A percentile compares a stretch with the other conserved stretches of the same genome.
phyloP scores from a whole-genome alignment of 2,888 invertebrate species.

The Drymonia ruficornis region DNA sequence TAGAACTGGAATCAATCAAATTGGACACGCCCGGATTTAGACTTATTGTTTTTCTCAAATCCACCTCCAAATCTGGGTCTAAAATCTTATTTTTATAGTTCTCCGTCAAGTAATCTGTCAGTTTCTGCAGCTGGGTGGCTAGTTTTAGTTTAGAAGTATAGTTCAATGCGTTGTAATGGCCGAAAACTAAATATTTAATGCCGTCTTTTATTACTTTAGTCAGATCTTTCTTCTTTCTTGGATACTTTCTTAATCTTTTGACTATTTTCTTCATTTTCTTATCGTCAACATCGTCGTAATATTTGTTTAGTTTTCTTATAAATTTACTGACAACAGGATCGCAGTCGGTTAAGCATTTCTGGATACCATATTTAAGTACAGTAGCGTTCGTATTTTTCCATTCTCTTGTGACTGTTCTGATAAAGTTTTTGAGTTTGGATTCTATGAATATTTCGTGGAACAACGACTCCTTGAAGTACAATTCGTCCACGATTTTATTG shows the following conservation, averaged over 20 bases:
- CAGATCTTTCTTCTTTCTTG: constrained; percentile 3
- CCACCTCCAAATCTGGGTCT: background rate
- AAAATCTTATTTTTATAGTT: background rate
- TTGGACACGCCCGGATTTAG: background rate
- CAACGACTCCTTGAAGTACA: background rate
- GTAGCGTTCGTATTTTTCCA: constrained; percentile 1
- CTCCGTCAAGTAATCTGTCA: background rate
- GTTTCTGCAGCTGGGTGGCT: background rate
- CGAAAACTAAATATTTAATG: background rate
- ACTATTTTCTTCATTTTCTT: constrained; percentile 13
- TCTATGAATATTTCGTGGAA: background rate
- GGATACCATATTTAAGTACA: background rate
- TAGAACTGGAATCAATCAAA: background rate
- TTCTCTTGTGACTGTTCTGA: background rate
- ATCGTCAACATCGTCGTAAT: constrained; percentile 6
- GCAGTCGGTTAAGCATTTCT: background rate
- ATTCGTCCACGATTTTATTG: background rate
- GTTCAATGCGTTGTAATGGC: constrained; percentile 1
- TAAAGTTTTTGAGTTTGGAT: background rate
- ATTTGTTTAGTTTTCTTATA: constrained; percentile 7
- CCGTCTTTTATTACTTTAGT: background rate
- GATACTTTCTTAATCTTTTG: constrained; percentile 7
- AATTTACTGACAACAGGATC: background rate
- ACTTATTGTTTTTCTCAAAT: background rate
- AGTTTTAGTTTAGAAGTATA: constrained; percentile 1